Percentiles rank a stretch among this genome's conserved stretches.
These are phyloP conservation scores for Centruroides sculpturatus DNA, from an alignment of 1,140 invertebrate genomes.

Conservation along the genomic window DNA sequence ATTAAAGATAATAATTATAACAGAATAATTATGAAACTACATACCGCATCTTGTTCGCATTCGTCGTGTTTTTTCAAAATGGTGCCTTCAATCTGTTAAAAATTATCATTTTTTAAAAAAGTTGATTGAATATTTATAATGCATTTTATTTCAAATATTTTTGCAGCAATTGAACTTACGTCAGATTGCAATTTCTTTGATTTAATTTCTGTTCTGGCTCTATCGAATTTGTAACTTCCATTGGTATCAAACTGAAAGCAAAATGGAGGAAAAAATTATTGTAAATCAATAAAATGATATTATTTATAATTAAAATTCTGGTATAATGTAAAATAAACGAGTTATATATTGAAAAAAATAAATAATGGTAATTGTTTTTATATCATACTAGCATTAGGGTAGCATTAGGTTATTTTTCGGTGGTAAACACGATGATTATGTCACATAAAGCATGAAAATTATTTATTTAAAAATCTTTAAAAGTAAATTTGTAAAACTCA, in stretches of 20 bases:
- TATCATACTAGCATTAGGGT: no score
- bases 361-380: no score
- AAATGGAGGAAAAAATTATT: neutral
- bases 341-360: no score
- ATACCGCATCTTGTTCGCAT: slow-evolving; percentile 16
- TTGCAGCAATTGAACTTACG: slow-evolving; percentile 1
- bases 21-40: neutral
- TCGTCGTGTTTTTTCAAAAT: slow-evolving; percentile 15
- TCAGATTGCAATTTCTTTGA: slow-evolving; percentile 17
- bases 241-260: slow-evolving; percentile 15
- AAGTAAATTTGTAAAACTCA: no score
- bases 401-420: no score
- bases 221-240: slow-evolving; percentile 21
- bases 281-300: neutral
- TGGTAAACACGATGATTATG: no score
- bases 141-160: neutral
- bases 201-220: slow-evolving; percentile 21
- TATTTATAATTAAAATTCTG: no score
- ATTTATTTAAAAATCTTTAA: no score
- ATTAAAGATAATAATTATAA: no score
- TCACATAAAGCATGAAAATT: no score
- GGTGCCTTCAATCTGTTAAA: neutral
- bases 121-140: neutral
- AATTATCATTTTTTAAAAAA: neutral
- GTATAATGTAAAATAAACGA: no score